These are phyloP conservation scores for Delichon dasypus DNA, from an alignment of 2,797 vertebrate species.

Conservation along the genomic window DNA sequence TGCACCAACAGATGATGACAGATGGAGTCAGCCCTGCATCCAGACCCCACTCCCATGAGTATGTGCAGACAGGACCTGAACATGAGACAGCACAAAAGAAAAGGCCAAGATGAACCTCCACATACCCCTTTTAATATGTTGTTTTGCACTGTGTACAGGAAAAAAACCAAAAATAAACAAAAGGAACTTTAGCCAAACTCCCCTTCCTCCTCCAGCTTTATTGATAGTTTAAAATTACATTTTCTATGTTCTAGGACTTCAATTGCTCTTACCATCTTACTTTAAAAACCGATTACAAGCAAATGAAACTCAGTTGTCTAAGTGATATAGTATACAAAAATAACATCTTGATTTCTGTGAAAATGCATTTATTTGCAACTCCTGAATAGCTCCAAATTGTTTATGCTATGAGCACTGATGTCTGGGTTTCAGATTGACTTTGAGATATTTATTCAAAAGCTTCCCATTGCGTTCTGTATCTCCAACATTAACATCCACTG, in stretches of 20 bases:
- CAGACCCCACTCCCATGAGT: neutral
- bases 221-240: constrained; percentile 99
- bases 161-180: constrained; percentile 77
- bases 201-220: constrained; percentile 99
- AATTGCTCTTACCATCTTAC: constrained; percentile 99
- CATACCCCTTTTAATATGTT: constrained; percentile 73
- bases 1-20: neutral
- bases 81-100: constrained; percentile 49
- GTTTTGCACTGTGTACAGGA: constrained; percentile 74
- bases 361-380: constrained; percentile 93
- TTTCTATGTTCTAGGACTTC: constrained; percentile 98
- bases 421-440: constrained; percentile 86
- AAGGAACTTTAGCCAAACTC: constrained; percentile 82
- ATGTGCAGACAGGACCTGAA: neutral
- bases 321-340: constrained; percentile 99
- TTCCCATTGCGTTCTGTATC: constrained; percentile 71
- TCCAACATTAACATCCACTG: constrained; percentile 67
- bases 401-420: constrained; percentile 77
- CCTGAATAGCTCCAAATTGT: constrained; percentile 94
- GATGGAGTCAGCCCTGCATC: accelerated
- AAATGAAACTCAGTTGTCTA: constrained; percentile 99
- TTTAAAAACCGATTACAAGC: constrained; percentile 99
- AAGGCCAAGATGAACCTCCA: constrained; percentile 70
- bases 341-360: constrained; percentile 99
- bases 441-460: constrained; percentile 83